Conservation (phyloP, 2,888 invertebrate genomes). For the Nephrotoma guestfalica region DNA sequence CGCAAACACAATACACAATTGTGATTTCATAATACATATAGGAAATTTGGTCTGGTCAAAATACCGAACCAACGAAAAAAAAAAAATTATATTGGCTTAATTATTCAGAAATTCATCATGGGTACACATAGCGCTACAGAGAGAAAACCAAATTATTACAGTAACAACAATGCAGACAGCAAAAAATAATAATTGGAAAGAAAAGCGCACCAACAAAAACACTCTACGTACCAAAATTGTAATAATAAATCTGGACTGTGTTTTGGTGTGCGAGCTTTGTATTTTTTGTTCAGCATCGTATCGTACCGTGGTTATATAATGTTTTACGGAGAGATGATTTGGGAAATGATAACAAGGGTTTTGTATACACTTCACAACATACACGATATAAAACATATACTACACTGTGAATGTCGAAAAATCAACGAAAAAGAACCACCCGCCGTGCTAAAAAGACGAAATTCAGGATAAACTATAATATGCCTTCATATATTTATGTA, state of each 20-base stretch:
- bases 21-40: neutral
- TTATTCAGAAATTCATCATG: neutral
- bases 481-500: neutral
- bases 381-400: neutral
- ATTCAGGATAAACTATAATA: neutral
- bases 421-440: neutral
- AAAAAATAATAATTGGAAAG: neutral
- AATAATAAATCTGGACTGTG: neutral
- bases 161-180: neutral
- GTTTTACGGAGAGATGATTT: neutral
- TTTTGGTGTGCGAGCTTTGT: neutral
- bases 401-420: neutral
- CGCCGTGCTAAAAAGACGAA: neutral
- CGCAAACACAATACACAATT: neutral
- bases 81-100: neutral
- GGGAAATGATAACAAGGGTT: neutral
- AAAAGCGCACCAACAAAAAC: neutral
- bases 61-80: neutral
- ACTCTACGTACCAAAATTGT: neutral
- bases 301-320: neutral
- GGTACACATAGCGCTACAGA: neutral
- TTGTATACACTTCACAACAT: neutral
- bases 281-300: neutral
- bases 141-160: neutral
- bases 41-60: neutral